Evolutionary conservation across 2,113 vertebrate species (phyloP), one percentile per base, ranked within the genome.

Genomic region (Odontophorus gujanensis): DNA sequence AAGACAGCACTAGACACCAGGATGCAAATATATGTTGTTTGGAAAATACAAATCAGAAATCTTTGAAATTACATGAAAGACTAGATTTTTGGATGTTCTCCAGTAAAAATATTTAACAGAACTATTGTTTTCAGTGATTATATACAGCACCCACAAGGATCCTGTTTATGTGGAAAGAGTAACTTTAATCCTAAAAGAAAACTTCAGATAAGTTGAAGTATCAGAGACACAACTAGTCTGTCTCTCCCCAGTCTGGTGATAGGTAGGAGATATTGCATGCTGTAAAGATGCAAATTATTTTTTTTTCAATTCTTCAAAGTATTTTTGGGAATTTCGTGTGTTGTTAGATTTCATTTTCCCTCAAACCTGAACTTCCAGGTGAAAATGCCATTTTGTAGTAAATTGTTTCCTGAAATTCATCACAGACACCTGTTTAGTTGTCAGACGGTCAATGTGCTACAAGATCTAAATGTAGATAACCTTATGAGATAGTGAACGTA

Each of bases 1-100:
- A 87, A 43, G 38, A 80, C 0, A 80, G 51, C 13, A 47, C 24
- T 26, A 65, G 51, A 80, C 65, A 38, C 0, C 63, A 12, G 30
- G 57, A 77, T 85, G 43, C 66, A 89, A 80, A 5, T 9, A 71
- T 48, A 85, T 50, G 6, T 10, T 79, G 8, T 43, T 91, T 78
- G 63, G 59, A 83, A 87, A 85, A 94, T 69, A 43, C 59, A 87
- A 91, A 62, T n/a, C 67, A 30, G 10, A 34, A n/a, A 87, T 81
- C 51, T 90, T 48, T 81, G 36, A 91, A 93, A 90, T 86, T 80
- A 87, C 71, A 43, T 43, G 80, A 92, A 91, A 66, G 19, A 21
- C 30, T 71, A 51, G 8, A 61, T 25, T 86, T 40, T 81, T 45
- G 61, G 30, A 77, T 25, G 36, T 51, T 80, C 16, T 84, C 30